Conservation (phyloP, 2,888 invertebrate genomes). For the Chirona hameri region DNA sequence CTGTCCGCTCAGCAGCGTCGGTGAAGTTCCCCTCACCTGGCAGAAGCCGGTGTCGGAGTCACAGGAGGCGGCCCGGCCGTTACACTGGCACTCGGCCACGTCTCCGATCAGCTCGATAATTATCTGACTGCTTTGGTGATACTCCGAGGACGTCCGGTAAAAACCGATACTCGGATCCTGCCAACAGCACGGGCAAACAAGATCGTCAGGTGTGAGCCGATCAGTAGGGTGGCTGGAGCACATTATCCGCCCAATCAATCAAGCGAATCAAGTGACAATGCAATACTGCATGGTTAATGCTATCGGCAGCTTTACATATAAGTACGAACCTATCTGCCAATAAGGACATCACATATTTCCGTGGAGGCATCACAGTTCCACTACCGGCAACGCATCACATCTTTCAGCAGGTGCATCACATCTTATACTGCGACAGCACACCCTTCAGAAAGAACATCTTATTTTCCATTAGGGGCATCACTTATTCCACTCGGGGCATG, state of each 20-base stretch:
- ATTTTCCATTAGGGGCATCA: no score
- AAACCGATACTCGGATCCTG: conserved; percentile 59
- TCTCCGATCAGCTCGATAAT: conserved; percentile 75
- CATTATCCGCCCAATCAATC: no score
- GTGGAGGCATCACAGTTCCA: no score
- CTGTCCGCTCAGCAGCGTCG: no score
- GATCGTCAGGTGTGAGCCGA: background rate
- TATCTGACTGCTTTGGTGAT: conserved; percentile 63
- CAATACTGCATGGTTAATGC: background rate
- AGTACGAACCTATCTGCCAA: no score
- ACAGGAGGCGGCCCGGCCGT: conserved; percentile 70
- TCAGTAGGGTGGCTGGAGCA: no score
- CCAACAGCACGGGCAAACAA: background rate
- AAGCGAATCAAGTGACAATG: background rate
- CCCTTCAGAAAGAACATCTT: no score
- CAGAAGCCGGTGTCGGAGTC: conserved; percentile 81
- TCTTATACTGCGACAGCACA: no score
- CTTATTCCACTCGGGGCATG: no score
- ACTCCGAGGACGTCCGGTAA: conserved; percentile 60
- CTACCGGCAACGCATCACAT: no score
- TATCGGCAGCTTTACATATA: background rate
- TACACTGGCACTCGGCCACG: conserved; percentile 75
- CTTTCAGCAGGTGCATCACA: no score
- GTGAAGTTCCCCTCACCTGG: conserved; percentile 41
- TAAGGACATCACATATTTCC: no score